Base-by-base conservation (phyloP, 2,797 vertebrate species). In the Eurystomus glaucurus region DNA sequence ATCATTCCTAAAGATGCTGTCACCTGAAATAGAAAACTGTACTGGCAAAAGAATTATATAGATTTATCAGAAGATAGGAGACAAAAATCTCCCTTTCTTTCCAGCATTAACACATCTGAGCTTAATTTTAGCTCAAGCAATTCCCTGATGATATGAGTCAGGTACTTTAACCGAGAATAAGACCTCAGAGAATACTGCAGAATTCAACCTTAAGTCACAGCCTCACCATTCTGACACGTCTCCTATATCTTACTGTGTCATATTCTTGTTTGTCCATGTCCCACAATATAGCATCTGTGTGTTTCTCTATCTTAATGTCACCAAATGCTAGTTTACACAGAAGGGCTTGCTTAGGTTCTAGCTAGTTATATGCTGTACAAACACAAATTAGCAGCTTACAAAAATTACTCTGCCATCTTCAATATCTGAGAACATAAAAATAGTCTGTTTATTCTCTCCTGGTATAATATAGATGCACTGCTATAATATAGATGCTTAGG, bases 301-400 rank as follows among this genome's bases (percentile, higher is more conserved):
- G 80, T 95, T 96, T 95, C 85, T 94, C 83, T 82, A 55, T 55
- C 94, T 97, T 91, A 96, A 97, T 96, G 94, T 97, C 90, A 96
- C 95, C 86, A 96, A 91, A 91, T 95, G 88, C 76, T 96, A 64
- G 93, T 96, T 97, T 96, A 90, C 62, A 85, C 79, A 90, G 91
- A 87, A 83, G 82, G 72, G 75, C 75, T 96, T 83, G 75, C 90
- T 89, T 82, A 88, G 69, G 82, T 92, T 97, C 78, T 90, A 82
- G 85, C 66, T 94, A 78, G 85, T 71, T 95, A 62, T 70, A 50
- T 89, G 90, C 94, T 66, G 33, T 61, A 92, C 60, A 95, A 95
- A 95, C 86, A 95, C n/a, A 93, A 94, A 94, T 88, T 88, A 96
- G 76, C 88, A 92, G 62, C 70, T 95, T 96, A 91, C 84, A 93